Evolutionary conservation across 2,888 invertebrate species (phyloP), one percentile per base, ranked within the genome.

Genomic region (Eumacrocentrus americanus): DNA sequence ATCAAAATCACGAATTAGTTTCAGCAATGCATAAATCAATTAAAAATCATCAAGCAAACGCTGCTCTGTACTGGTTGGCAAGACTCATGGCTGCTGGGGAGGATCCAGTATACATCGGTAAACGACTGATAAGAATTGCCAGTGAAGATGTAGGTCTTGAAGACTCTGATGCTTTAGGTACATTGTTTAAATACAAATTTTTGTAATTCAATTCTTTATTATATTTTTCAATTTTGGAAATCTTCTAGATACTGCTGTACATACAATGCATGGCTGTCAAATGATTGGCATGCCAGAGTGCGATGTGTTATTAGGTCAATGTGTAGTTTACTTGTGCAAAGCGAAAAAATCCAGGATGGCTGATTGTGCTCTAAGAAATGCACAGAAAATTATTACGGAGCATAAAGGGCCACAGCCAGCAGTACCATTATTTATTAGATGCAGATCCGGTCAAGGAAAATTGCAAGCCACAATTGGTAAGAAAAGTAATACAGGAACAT

Each of bases 251-350:
- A 80, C 89, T 69, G 89, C 92, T 1, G 87, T 91, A 12, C 84
- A 89, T 1, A 88, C 91, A 29, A 84, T 89, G 81, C 88, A 91
- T 71, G 91, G 90, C 1, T 91, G 91, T 72, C 89, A 91, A 73
- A 82, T 89, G 52, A 81, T 92, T 42, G 92, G 92, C 11, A 88
- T 89, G 90, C 92, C 92, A 0, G 92, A 92, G 73, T 87, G 89
- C 70, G 89, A 90, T 74, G 87, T 91, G 7, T 80, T 91, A 58
- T 78, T 92, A 14, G 89, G 88, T 7, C 91, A 92, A 73, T 89
- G 90, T 73, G 89, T 88, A 1, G 86, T 91, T 57, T 87, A 91
- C 72, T 81, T 92, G 48, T 88, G 91, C 0, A 81, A 89, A 68
- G 90, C 91, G 2, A 86, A 87, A 5, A 92, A 92, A 75, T 90